phyloP scores from a whole-genome alignment of 2,888 invertebrate genomes.

The Volucella bombylans region DNA sequence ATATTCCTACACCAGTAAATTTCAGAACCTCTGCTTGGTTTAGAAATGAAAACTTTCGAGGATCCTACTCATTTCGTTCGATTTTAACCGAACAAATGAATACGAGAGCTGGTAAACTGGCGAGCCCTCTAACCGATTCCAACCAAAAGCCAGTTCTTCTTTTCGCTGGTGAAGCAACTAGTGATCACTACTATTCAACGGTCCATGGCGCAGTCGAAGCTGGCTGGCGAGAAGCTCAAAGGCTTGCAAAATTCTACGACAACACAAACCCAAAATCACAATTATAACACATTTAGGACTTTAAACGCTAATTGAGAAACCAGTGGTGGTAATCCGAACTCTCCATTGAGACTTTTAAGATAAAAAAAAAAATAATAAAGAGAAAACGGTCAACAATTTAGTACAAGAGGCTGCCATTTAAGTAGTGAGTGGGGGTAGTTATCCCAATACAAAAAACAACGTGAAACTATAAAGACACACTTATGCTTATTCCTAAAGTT shows the following conservation, averaged over 20 bases:
- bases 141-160: slow-evolving; percentile 84
- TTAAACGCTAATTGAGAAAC: slow-evolving; percentile 71
- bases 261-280: slow-evolving; percentile 76
- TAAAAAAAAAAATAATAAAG: background rate
- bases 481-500: background rate
- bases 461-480: background rate
- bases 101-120: slow-evolving; percentile 84
- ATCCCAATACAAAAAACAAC: background rate
- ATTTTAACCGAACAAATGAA: slow-evolving; percentile 84
- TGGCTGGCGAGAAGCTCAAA: slow-evolving; percentile 88
- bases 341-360: background rate
- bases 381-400: slow-evolving; percentile 2
- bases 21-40: slow-evolving; percentile 86
- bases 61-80: slow-evolving; percentile 87
- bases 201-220: slow-evolving; percentile 90
- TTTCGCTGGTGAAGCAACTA: slow-evolving; percentile 88
- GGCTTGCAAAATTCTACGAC: slow-evolving; percentile 82
- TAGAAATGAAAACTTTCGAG: slow-evolving; percentile 85
- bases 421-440: slow-evolving; percentile 26
- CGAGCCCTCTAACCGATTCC: slow-evolving; percentile 79
- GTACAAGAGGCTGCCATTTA: slow-evolving; percentile 43
- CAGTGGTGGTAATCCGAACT: slow-evolving; percentile 12
- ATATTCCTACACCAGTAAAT: slow-evolving; percentile 78
- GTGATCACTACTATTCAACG: slow-evolving; percentile 86
- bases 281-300: slow-evolving; percentile 78